phyloP scores from a whole-genome alignment of 2,113 vertebrate species.

The Mustelus asterias region DNA sequence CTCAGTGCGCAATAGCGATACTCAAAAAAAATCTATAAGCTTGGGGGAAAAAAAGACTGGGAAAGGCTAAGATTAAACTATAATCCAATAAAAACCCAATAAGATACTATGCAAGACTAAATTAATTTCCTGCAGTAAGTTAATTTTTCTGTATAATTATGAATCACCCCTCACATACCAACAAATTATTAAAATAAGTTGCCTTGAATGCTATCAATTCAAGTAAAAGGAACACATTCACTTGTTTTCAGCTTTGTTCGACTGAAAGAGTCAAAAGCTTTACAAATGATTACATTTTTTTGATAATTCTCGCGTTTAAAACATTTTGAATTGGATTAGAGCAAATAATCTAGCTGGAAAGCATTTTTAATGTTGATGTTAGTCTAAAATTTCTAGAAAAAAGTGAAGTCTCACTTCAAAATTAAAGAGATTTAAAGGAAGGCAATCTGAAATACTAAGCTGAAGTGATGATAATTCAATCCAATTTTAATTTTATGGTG shows the following conservation, averaged over 20 bases:
- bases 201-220: background rate
- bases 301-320: background rate
- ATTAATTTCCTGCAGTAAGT: background rate
- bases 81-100: background rate
- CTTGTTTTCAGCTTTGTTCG: too few species aligned
- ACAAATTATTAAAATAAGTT: too few species aligned
- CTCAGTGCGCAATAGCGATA: background rate
- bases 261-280: background rate
- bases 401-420: background rate
- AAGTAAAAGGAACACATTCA: background rate
- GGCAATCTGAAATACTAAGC: background rate
- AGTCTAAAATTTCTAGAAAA: background rate
- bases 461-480: background rate
- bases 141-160: background rate
- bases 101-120: background rate
- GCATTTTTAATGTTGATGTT: background rate
- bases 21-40: background rate
- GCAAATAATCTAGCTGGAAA: background rate
- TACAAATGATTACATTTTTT: background rate
- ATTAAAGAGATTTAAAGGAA: background rate
- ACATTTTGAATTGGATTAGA: background rate
- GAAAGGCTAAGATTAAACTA: background rate
- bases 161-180: background rate
- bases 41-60: background rate
- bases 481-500: background rate